A percentile compares a stretch with the other conserved stretches of the same genome.
These are phyloP conservation scores for Caenorhabditis doughertyi DNA, from an alignment of 2,888 invertebrate genomes.

Conservation along the genomic window DNA sequence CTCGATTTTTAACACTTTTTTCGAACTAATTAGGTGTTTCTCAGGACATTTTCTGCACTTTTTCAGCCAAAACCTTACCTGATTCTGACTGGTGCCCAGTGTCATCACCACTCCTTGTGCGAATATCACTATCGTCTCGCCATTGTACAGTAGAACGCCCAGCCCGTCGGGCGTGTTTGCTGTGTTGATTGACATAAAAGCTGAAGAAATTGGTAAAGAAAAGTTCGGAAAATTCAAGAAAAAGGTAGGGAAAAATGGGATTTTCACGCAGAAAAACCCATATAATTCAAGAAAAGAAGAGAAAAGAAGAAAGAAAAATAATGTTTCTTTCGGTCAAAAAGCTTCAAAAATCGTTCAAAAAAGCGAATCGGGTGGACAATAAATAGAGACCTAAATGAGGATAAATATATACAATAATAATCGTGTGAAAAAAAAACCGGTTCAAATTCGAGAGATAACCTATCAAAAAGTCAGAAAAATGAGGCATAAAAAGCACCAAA, in stretches of 20 bases:
- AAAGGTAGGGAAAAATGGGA: background rate
- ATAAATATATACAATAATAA: constrained; percentile 32
- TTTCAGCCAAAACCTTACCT: constrained; percentile 88
- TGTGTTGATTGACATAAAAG: constrained; percentile 93
- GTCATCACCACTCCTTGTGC: constrained; percentile 68
- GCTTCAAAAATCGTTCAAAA: background rate
- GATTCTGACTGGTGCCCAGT: constrained; percentile 79
- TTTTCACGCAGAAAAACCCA: background rate
- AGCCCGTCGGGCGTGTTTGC: constrained; percentile 92
- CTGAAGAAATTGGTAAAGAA: background rate
- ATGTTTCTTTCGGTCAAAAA: background rate
- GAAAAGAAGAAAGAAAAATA: constrained; percentile 3
- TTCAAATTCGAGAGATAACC: constrained; percentile 34
- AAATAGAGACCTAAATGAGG: constrained; percentile 32
- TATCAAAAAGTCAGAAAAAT: constrained; percentile 2
- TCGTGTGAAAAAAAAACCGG: constrained; percentile 54
- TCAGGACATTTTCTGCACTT: background rate
- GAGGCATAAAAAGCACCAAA: constrained; percentile 4
- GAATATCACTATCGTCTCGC: constrained; percentile 86
- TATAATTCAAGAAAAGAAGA: background rate
- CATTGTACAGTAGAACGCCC: constrained; percentile 95
- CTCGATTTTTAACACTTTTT: no score
- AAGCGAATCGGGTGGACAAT: constrained; percentile 6
- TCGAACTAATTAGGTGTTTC: no score
- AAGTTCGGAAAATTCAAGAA: background rate